Conservation (phyloP, 1,140 invertebrate genomes). For the Whitmania pigra region DNA sequence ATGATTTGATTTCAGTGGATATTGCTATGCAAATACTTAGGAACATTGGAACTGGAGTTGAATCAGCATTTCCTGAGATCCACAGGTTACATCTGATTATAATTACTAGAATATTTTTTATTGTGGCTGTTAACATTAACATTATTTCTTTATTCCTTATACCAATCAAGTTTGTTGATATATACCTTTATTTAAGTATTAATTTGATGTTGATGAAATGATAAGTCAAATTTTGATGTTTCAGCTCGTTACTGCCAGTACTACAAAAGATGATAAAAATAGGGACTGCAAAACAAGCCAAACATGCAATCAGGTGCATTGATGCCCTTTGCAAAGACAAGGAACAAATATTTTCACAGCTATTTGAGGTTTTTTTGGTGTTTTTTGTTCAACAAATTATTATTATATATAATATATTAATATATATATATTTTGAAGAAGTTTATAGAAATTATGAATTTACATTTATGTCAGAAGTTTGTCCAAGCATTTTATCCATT, state of each 20-base stretch:
- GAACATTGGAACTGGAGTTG: constrained; percentile 39
- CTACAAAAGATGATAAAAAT: constrained; percentile 72
- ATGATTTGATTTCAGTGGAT: constrained; percentile 49
- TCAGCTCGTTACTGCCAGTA: constrained; percentile 56
- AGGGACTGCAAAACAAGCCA: constrained; percentile 85
- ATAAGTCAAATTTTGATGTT: no score
- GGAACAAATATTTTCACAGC: constrained; percentile 67
- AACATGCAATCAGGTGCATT: constrained; percentile 84
- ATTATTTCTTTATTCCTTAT: no score
- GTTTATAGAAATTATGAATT: no score
- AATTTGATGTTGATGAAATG: no score
- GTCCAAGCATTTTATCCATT: neutral
- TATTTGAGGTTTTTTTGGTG: constrained; percentile 56
- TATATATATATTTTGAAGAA: no score
- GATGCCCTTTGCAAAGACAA: constrained; percentile 64
- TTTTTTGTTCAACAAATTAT: neutral
- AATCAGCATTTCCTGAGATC: constrained; percentile 34
- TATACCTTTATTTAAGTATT: no score
- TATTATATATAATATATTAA: no score
- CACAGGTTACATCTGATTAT: constrained; percentile 34
- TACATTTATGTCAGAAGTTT: neutral
- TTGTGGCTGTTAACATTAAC: no score
- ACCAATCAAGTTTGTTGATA: no score
- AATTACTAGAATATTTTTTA: no score
- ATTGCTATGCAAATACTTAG: constrained; percentile 43